A percentile compares a stretch with the other conserved stretches of the same genome.
These are phyloP conservation scores for Brachyrhaphis roseni DNA, from an alignment of 2,797 vertebrate genomes.

Conservation along the genomic window DNA sequence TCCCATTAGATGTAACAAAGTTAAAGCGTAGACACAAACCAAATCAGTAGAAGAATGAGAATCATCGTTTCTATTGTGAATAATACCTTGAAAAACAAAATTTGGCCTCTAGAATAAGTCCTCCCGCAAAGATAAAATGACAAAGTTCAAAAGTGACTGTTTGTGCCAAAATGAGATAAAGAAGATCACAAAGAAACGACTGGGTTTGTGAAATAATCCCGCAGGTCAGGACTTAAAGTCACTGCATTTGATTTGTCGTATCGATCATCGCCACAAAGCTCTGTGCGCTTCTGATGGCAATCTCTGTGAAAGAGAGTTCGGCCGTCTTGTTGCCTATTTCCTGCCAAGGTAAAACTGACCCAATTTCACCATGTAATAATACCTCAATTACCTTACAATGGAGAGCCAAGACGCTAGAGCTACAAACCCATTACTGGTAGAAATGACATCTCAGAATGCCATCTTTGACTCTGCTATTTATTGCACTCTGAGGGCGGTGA, in stretches of 20 bases:
- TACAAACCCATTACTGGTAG: constrained; percentile 62
- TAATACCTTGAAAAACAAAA: not conserved
- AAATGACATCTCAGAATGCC: constrained; percentile 64
- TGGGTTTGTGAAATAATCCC: constrained; percentile 52
- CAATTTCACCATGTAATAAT: constrained; percentile 71
- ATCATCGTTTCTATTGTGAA: not conserved
- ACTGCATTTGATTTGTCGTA: constrained; percentile 45
- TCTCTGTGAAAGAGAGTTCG: constrained; percentile 49
- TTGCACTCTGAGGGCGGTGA: constrained; percentile 41
- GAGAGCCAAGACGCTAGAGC: constrained; percentile 45
- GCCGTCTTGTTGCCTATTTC: constrained; percentile 58
- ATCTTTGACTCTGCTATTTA: constrained; percentile 54
- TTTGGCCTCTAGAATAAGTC: not conserved
- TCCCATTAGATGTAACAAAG: not conserved
- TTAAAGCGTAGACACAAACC: not conserved
- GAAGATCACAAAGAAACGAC: constrained; percentile 31
- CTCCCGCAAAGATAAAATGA: constrained; percentile 6
- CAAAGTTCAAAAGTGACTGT: not conserved
- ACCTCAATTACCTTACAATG: constrained; percentile 70
- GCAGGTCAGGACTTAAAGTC: constrained; percentile 43
- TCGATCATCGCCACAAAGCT: constrained; percentile 54
- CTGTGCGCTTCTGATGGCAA: constrained; percentile 59
- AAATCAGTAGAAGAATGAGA: not conserved
- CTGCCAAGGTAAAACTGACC: constrained; percentile 58
- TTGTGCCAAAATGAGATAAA: constrained; percentile 34